phyloP scores from a whole-genome alignment of 2,113 vertebrate species.

The Procapra przewalskii region DNA sequence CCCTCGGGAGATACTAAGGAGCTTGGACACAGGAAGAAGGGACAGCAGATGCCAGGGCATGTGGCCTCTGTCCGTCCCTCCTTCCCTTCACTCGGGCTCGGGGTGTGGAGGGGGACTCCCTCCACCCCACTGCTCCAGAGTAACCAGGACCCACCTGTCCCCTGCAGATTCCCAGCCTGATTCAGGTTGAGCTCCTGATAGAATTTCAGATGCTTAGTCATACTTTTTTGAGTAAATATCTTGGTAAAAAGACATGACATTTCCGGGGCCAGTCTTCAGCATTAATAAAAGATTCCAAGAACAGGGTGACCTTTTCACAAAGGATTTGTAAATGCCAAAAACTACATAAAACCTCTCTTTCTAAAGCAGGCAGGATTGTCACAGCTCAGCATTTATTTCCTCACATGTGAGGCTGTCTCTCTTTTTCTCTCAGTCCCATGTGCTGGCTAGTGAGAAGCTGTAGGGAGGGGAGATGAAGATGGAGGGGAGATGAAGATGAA shows the following conservation, averaged over 20 bases:
- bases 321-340: slow-evolving; percentile 90
- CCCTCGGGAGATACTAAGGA: neutral
- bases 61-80: neutral
- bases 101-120: neutral
- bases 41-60: neutral
- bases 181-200: neutral
- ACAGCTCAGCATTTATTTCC: slow-evolving; percentile 68
- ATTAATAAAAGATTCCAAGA: slow-evolving; percentile 84
- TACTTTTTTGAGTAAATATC: slow-evolving; percentile 79
- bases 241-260: slow-evolving; percentile 83
- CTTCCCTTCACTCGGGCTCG: neutral
- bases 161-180: neutral
- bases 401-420: slow-evolving; percentile 17
- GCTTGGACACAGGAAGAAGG: neutral
- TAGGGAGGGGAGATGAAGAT: neutral
- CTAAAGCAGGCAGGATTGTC: slow-evolving; percentile 69
- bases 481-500: no score
- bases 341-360: slow-evolving; percentile 82
- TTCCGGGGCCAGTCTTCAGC: slow-evolving; percentile 80
- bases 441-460: neutral
- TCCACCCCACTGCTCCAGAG: neutral
- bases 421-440: slow-evolving; percentile 12
- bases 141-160: neutral
- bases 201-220: slow-evolving; percentile 66
- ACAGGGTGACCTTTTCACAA: slow-evolving; percentile 86